phyloP scores from a whole-genome alignment of 2,888 invertebrate genomes.

The Trichogramma evanescens region DNA sequence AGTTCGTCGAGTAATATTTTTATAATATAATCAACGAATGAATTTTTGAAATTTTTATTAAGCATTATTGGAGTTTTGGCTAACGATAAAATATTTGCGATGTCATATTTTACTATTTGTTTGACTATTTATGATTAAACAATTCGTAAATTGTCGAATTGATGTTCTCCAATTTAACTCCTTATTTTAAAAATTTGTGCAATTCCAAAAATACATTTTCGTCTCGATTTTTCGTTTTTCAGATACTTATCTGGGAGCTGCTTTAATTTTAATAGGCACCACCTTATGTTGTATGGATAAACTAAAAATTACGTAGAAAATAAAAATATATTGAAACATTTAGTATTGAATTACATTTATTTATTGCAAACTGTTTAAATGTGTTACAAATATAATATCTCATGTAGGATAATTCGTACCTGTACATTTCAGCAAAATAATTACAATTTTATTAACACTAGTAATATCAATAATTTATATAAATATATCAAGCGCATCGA shows the following conservation, averaged over 20 bases:
- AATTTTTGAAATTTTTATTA: background rate
- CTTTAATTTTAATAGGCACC: slow-evolving; percentile 56
- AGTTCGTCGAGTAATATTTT: background rate
- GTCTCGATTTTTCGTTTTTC: slow-evolving; percentile 29
- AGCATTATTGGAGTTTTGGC: background rate
- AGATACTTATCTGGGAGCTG: slow-evolving; percentile 57
- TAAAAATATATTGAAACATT: slow-evolving; percentile 14
- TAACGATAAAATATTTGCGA: background rate
- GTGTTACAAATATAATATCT: slow-evolving; percentile 38
- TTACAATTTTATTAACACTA: too few species aligned
- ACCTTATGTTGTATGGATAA: slow-evolving; percentile 59
- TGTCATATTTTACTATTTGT: background rate
- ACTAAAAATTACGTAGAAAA: slow-evolving; percentile 16
- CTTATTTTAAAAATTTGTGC: background rate
- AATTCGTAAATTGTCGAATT: background rate
- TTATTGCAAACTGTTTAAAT: slow-evolving; percentile 35
- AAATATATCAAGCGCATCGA: background rate
- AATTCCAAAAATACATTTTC: background rate
- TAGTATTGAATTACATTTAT: slow-evolving; percentile 35
- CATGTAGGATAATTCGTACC: slow-evolving; percentile 22
- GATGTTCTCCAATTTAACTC: background rate
- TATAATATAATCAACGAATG: background rate
- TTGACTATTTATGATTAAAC: background rate
- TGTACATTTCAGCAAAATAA: background rate
- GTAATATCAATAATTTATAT: too few species aligned